These are phyloP conservation scores for Lepidocyrtinus sp. DNA, from an alignment of 2,888 invertebrate genomes.

Conservation along the genomic window DNA sequence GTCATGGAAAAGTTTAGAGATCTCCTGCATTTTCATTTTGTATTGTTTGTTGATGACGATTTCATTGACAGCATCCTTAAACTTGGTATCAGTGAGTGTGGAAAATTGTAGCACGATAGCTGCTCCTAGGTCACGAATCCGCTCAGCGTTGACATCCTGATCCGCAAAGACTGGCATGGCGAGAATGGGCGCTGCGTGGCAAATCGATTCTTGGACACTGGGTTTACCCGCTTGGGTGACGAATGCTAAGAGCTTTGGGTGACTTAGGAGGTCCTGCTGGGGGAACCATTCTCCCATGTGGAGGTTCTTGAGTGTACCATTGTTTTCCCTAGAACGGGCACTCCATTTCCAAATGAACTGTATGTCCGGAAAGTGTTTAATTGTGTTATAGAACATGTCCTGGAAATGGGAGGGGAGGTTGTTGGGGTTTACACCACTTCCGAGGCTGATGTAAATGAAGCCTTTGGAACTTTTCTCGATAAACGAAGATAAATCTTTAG, in stretches of 20 bases:
- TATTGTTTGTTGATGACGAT: conserved; percentile 18
- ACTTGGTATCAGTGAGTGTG: conserved; percentile 7
- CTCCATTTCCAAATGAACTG: conserved; percentile 68
- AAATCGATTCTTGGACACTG: conserved; percentile 36
- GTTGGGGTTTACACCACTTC: conserved; percentile 43
- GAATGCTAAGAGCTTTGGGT: conserved; percentile 66
- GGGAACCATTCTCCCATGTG: conserved; percentile 46
- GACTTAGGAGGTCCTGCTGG: conserved; percentile 44
- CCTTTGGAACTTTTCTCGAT: conserved; percentile 6
- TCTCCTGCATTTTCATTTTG: conserved; percentile 15
- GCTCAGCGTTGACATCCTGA: conserved; percentile 40
- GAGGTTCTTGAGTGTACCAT: conserved; percentile 55
- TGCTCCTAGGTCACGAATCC: conserved; percentile 29
- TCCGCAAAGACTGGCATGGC: conserved; percentile 38
- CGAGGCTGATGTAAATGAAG: conserved; percentile 29
- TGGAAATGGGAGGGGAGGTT: conserved; percentile 51
- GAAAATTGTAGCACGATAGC: conserved; percentile 25
- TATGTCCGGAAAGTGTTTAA: conserved; percentile 43
- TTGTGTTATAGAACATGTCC: conserved; percentile 48
- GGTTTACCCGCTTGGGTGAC: conserved; percentile 45
- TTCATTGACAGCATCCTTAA: conserved; percentile 29
- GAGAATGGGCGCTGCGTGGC: conserved; percentile 37
- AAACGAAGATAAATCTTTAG: no score
- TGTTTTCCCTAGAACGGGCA: conserved; percentile 46
- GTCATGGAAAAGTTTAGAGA: conserved; percentile 21